A percentile compares a stretch with the other conserved stretches of the same genome.
These are phyloP conservation scores for Bembecia ichneumoniformis DNA, from an alignment of 2,888 invertebrate genomes.

Conservation along the genomic window DNA sequence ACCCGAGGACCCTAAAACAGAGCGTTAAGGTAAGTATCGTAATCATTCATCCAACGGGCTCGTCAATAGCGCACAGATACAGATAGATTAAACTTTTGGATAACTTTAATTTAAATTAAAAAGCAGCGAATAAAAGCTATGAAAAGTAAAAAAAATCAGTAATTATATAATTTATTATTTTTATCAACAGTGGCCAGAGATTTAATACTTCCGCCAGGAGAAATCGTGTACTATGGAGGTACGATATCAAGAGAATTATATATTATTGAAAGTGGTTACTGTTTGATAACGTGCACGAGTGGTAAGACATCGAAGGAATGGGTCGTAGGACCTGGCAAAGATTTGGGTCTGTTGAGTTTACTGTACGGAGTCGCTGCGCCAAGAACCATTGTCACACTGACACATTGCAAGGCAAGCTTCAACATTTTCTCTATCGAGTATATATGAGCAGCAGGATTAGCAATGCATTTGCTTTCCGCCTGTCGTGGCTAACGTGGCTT, in stretches of 20 bases:
- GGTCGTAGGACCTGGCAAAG: slow-evolving; percentile 57
- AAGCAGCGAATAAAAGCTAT: background rate
- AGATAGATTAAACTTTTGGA: no score
- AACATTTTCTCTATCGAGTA: no score
- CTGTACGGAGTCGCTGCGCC: slow-evolving; percentile 63
- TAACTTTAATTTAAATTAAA: background rate
- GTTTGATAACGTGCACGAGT: slow-evolving; percentile 46
- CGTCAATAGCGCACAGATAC: no score
- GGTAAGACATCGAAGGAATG: slow-evolving; percentile 41
- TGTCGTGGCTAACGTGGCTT: no score
- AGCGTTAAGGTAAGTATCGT: no score
- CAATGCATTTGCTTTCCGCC: no score
- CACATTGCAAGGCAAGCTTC: slow-evolving; percentile 57
- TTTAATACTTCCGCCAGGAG: slow-evolving; percentile 62
- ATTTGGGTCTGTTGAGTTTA: slow-evolving; percentile 58
- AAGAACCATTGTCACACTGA: slow-evolving; percentile 59
- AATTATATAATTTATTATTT: background rate
- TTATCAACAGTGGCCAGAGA: slow-evolving; percentile 44
- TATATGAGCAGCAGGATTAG: no score
- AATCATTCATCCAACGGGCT: no score
- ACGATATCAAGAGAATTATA: slow-evolving; percentile 65
- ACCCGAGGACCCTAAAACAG: no score
- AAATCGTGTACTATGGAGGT: slow-evolving; percentile 67
- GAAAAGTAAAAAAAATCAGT: background rate
- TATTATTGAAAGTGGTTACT: slow-evolving; percentile 66